Evolutionary conservation across 1,140 invertebrate species (phyloP).

Genomic region (Leptopilina boulardi): DNA sequence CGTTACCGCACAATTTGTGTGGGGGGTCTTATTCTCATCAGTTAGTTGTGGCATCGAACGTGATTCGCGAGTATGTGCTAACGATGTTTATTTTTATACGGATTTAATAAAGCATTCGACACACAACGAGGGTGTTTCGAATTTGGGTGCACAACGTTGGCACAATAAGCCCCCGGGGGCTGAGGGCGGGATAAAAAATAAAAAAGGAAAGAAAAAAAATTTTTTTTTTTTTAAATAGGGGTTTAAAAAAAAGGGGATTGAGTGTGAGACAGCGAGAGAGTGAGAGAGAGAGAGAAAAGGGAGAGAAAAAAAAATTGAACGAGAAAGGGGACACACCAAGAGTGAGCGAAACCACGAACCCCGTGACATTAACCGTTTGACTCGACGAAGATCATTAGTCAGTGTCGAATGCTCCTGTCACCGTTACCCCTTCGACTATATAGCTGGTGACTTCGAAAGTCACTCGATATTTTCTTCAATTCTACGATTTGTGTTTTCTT

Average conservation of each 20-base stretch:
- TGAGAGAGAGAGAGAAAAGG: neutral
- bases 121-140: conserved; percentile 50
- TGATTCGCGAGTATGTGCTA: conserved; percentile 36
- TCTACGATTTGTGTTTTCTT: neutral
- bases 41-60: neutral
- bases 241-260: conserved; percentile 21
- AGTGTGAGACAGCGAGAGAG: conserved; percentile 38
- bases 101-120: conserved; percentile 46
- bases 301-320: neutral
- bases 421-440: conserved; percentile 34
- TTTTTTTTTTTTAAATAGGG: neutral
- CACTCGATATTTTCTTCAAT: conserved; percentile 2
- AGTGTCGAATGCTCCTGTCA: conserved; percentile 64
- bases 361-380: conserved; percentile 60
- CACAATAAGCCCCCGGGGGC: conserved; percentile 33
- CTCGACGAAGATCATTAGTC: conserved; percentile 62
- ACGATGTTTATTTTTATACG: conserved; percentile 59
- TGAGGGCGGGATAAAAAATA: conserved; percentile 41
- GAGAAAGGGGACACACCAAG: conserved; percentile 38
- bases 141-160: conserved; percentile 41
- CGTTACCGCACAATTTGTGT: conserved; percentile 3
- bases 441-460: neutral
- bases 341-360: conserved; percentile 37
- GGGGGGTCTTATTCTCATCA: neutral
- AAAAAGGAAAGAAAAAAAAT: no score